These are phyloP conservation scores for Bimastos eiseni DNA, from an alignment of 2,888 invertebrate species.

Conservation along the genomic window DNA sequence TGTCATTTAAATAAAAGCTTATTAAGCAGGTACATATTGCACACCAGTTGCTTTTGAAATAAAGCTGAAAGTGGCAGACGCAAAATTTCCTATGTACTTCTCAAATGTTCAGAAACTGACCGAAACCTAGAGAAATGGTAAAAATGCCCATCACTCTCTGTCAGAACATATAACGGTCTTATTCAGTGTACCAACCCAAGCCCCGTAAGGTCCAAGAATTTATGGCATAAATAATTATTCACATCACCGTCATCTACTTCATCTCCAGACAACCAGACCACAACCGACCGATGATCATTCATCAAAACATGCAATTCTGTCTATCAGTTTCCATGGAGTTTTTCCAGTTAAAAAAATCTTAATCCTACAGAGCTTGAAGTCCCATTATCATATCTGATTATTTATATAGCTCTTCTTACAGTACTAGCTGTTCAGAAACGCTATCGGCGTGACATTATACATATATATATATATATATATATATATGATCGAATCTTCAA, in stretches of 20 bases:
- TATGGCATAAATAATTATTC: not conserved
- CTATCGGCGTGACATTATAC: too few relatives aligned
- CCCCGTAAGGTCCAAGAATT: not conserved
- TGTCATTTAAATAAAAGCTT: too few relatives aligned
- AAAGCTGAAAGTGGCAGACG: not conserved
- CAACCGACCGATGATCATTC: not conserved
- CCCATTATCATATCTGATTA: not conserved
- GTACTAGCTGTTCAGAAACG: too few relatives aligned
- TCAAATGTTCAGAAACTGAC: not conserved
- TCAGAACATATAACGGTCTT: not conserved
- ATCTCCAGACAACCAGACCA: not conserved
- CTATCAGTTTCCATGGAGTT: not conserved
- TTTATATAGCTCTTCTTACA: too few relatives aligned
- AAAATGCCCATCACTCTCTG: not conserved
- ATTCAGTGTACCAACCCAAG: not conserved
- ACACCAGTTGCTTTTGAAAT: too few relatives aligned
- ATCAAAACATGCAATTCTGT: not conserved
- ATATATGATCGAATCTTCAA: not conserved
- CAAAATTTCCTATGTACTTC: not conserved
- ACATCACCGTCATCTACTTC: not conserved
- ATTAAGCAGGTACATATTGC: too few relatives aligned
- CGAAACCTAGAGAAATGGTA: not conserved
- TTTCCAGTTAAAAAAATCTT: too few relatives aligned
- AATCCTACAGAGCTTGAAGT: not conserved
- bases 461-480: too few relatives aligned